Evolutionary conservation across 2,113 vertebrate species (phyloP), one percentile per base, ranked within the genome.

Genomic region (Nothobranchius kuhntae): DNA sequence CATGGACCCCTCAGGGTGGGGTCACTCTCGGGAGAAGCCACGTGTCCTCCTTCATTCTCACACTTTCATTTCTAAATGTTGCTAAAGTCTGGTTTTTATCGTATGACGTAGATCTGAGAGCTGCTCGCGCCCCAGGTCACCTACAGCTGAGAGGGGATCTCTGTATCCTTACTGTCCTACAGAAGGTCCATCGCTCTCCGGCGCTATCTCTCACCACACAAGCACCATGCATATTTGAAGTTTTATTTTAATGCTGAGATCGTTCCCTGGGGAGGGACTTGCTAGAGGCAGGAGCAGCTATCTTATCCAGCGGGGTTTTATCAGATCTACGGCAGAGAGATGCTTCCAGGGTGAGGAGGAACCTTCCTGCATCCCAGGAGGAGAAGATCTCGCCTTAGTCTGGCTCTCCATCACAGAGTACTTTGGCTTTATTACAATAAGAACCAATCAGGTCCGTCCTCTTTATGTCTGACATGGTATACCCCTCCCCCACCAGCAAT

Each of bases 211-310:
- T 78, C 42, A 86, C 74, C 77, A 77, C 62, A 78, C 5, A 74
- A 77, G 84, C 75, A 83, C 3, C 69, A 89, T 88, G 69, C 76
- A 80, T 90, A 89, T 90, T 86, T 83, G 66, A 81, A 82, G 21
- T 21, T 21, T 88, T 88, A 90, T 84, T 86, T 83, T 80, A 87
- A 87, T 85, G 83, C 82, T 90, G 86, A 89, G 85, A 75, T 85
- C 30, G 61, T 67, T 75, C 87, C 85, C 82, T 7, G 65, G 78
- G 82, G 83, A 83, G 62, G 80, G 81, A 80, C 84, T 89, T 87
- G 71, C 78, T 85, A 77, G 67, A 82, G 54, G 84, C 10, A 50
- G 73, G 68, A 73, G 71, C 78, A 52, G 71, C 68, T 71, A 87
- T 89, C 77, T 84, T 87, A 88, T 87, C 85, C 66, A 53, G 30